Base-by-base conservation (phyloP, 2,888 invertebrate genomes). In the Maniola hyperantus region DNA sequence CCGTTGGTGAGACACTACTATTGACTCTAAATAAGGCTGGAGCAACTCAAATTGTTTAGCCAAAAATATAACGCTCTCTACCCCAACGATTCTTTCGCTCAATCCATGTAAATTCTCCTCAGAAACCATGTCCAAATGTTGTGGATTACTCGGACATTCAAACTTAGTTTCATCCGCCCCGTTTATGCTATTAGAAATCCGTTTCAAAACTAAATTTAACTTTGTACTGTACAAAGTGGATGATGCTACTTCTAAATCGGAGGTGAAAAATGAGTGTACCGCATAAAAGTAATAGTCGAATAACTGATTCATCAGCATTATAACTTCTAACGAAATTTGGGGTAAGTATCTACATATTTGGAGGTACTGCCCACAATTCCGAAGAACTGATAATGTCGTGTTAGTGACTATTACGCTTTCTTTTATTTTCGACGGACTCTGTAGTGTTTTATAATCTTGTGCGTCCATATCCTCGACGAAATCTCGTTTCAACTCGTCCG, bases 241-340 rank as follows among this genome's bases (percentile, higher is more conserved):
- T 0, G 91, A 88, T 0, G 92, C 84, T 0, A 93, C 92, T 1
- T 91, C 96, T 71, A 96, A 91, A 85, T 97, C 97, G 0, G 94
- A 94, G 0, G 97, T 96, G 82, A 98, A 98, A 80, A 98, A 97
- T 46, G 94, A 91, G 83, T 97, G 97, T 0, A 98, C 97, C 0
- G 97, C 95, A 82, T 96, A 98, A 65, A 98, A 95, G 85, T 99
- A 99, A 82, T 97, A 97, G 79, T 99, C 99, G 84, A 98, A 97
- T 20, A 99, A 93, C 79, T 99, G 98, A 73, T 97, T 96, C 95
- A 99, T 97, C 68, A 97, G 95, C 80, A 95, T 94, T n/a, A 98
- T 95, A 2, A 99, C 97, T 87, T 98, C 97, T 77, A 97, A 94
- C 0, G 98, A 97, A 72, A 99, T 98, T 44, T 98, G 97, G 65